Evolutionary conservation across 1,140 invertebrate genomes (phyloP), one percentile per base, ranked within the genome.

Genomic region (Drosophila micromelanica): DNA sequence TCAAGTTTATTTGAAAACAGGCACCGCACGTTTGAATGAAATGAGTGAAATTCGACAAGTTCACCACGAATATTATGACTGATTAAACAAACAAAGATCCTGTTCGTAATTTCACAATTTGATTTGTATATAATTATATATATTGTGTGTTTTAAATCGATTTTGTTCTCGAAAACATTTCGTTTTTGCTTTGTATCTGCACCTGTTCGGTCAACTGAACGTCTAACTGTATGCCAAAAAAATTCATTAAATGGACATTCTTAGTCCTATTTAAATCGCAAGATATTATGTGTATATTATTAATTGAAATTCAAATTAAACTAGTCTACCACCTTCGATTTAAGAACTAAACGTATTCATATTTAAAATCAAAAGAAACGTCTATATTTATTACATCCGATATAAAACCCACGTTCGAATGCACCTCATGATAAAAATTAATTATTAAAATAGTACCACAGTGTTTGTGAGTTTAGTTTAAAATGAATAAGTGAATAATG

Each of bases 381-480:
- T 70, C 46, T 63, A 67, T 57, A 65, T 52, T 43, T 52, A 55
- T 43, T 45, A 56, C 43, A 56, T 73, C 71, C 65, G 37, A 27
- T 51, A 52, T 48, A 13, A 17, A 65, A 49, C 42, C 62, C 43
- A 9, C 35, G 48, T 73, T 84, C 56, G 60, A 80, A 80, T 78
- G 80, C 80, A 84, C 76, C 67, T 76, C 76, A 76, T 70, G 52
- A 67, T 69, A 59, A 67, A 80, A 15, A 80, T 59, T 45, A 76
- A 63, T 37, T 85, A 80, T 80, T 65, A 48, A 35, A 35, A 76
- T 80, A 84, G 80, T 85, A 73, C 80, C 80, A 84, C 80, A 79
- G 81, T 82, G 80, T 80, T 84, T 84, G 80, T 80, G 81, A 80
- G 85, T 37, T 68, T 79, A 85, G 76, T 64, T 76, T 85, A 76